Base-by-base conservation (phyloP, 1,140 invertebrate genomes). In the Lepidurus arcticus region DNA sequence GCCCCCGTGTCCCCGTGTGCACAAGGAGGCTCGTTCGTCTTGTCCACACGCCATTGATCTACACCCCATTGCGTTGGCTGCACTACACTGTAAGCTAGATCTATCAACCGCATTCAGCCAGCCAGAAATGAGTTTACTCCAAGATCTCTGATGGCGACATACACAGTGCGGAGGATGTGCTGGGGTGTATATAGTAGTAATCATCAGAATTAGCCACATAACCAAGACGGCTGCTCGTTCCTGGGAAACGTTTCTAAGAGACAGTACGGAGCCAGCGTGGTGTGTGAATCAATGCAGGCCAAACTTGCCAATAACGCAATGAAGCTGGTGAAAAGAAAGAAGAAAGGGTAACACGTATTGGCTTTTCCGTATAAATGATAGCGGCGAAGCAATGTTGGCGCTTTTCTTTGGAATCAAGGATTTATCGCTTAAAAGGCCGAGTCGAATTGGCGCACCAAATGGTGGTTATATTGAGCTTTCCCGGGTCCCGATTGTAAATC, bases 21-120 rank as follows among this genome's bases (percentile, higher is more conserved):
- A 65, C 53, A 65, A 7, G n/a, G 21, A 65, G 34, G 21, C 53
- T 65, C 53, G 53, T 65, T 65, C 53, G 53, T 65, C 53, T 65
- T 65, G 53, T 65, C 53, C n/a, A 65, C n/a, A 65, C 53, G 53
- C 53, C 53, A 65, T 65, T 65, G n/a, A 65, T 65, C 53, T 65
- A 11, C 53, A 65, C 53, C n/a, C 53, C 53, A 65, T 65, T 65
- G 53, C 53, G 13, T 21, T 65, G 53, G 53, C 53, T 65, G 21
- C 53, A 65, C 53, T 65, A 65, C 53, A 21, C n/a, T 65, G 16
- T 65, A 65, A 65, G 53, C 21, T 65, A 21, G 53, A 13, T 65
- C 21, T 21, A 65, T 65, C 53, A 65, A n/a, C 16, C 53, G 16
- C 53, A 65, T 65, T 65, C 53, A 65, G 53, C 53, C 53, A 65